A percentile compares a stretch with the other conserved stretches of the same genome.
Conservation (phyloP, 2,113 vertebrate genomes). For the Boulengeromyrus knoepffleri region DNA sequence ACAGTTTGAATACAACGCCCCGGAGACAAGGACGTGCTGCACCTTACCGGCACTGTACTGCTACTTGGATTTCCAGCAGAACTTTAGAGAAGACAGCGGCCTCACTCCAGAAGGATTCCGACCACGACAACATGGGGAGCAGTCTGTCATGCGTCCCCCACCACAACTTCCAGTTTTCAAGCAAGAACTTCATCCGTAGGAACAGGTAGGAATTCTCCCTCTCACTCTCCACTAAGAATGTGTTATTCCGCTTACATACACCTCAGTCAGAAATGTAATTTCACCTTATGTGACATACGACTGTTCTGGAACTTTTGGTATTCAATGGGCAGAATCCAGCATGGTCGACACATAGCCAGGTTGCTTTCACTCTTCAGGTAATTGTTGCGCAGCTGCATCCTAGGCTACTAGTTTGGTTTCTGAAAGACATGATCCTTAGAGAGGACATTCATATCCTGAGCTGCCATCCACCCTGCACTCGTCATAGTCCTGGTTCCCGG, state of each 20-base stretch:
- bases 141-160: constrained; percentile 68
- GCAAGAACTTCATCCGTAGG: constrained; percentile 67
- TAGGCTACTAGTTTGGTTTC: too few species aligned
- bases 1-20: constrained; percentile 37
- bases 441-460: neutral
- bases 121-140: constrained; percentile 59
- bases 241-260: neutral
- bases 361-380: neutral
- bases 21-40: constrained; percentile 47
- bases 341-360: neutral
- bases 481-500: neutral
- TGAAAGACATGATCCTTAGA: neutral
- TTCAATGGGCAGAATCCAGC: neutral
- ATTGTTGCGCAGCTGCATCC: neutral
- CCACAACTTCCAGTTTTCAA: constrained; percentile 64
- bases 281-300: neutral
- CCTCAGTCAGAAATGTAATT: neutral
- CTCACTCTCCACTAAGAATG: neutral
- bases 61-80: constrained; percentile 46
- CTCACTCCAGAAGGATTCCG: constrained; percentile 20
- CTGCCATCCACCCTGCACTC: neutral
- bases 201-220: constrained; percentile 56
- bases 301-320: neutral
- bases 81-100: constrained; percentile 25
- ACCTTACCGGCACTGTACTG: constrained; percentile 30